Evolutionary conservation across 2,888 invertebrate genomes (phyloP).

Genomic region (Brachypalpus laphriformis): DNA sequence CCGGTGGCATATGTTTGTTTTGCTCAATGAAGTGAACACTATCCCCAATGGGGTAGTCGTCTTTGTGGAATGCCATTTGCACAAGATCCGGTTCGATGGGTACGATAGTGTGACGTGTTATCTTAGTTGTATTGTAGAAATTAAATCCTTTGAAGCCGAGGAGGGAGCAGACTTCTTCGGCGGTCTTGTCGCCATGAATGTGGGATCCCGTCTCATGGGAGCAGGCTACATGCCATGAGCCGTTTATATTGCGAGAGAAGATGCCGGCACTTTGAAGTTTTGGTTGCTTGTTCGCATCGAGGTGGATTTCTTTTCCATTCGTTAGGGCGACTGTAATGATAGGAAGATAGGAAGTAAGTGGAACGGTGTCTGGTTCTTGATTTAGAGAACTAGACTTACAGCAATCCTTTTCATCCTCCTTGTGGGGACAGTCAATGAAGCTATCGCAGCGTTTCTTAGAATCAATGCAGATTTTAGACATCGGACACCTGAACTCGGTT

Average conservation of each 20-base stretch:
- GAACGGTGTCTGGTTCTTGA: no score
- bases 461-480: constrained; percentile 87
- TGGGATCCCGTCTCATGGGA: constrained; percentile 81
- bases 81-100: constrained; percentile 78
- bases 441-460: constrained; percentile 86
- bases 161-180: constrained; percentile 86
- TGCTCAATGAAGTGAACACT: constrained; percentile 76
- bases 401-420: constrained; percentile 92
- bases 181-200: constrained; percentile 80
- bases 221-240: constrained; percentile 88
- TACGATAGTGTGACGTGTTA: constrained; percentile 69
- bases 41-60: constrained; percentile 73
- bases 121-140: constrained; percentile 78
- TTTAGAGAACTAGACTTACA: constrained; percentile 84
- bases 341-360: not conserved
- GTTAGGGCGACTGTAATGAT: constrained; percentile 86
- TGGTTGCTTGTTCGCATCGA: constrained; percentile 86
- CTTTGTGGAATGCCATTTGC: constrained; percentile 27
- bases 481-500: constrained; percentile 86
- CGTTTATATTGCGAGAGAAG: constrained; percentile 85
- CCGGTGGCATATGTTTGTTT: constrained; percentile 51
- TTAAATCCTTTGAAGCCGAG: constrained; percentile 85
- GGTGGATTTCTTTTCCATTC: constrained; percentile 85
- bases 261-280: constrained; percentile 85
- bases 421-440: constrained; percentile 85